Conservation (phyloP, 2,797 vertebrate genomes). For the Pseudotriccus pelzelni region DNA sequence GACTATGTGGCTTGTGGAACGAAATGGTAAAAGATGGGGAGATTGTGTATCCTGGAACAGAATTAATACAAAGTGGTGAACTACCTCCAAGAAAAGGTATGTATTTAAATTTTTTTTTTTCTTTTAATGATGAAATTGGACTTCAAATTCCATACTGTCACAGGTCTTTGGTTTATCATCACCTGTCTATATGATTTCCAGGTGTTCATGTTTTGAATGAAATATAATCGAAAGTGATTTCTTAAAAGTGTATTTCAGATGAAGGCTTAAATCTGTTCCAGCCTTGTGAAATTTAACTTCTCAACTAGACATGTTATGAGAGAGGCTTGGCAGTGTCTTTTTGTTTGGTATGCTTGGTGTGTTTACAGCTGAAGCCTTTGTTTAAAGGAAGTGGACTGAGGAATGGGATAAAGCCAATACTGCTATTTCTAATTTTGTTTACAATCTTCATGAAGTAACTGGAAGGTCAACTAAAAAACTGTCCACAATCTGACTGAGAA, state of each 20-base stretch:
- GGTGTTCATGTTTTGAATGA: not conserved
- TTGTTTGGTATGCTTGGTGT: not conserved
- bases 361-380: slow-evolving; percentile 13
- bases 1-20: slow-evolving; percentile 97
- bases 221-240: not conserved
- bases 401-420: not conserved
- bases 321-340: not conserved
- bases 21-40: slow-evolving; percentile 99
- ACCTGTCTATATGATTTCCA: not conserved
- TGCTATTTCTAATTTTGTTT: slow-evolving; percentile 12
- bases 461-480: not conserved
- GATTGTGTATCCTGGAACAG: slow-evolving; percentile 89
- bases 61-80: slow-evolving; percentile 85
- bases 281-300: not conserved
- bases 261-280: not conserved
- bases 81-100: slow-evolving; percentile 79
- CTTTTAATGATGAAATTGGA: not conserved
- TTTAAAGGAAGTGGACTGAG: slow-evolving; percentile 19
- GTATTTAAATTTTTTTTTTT: not conserved
- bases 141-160: not conserved
- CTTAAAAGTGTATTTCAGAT: not conserved
- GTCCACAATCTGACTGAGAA: not conserved
- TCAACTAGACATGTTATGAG: not conserved
- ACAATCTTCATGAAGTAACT: not conserved
- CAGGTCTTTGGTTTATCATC: not conserved